Evolutionary conservation across 2,888 invertebrate species (phyloP), one percentile per base, ranked within the genome.

Genomic region (Meteorus colon): DNA sequence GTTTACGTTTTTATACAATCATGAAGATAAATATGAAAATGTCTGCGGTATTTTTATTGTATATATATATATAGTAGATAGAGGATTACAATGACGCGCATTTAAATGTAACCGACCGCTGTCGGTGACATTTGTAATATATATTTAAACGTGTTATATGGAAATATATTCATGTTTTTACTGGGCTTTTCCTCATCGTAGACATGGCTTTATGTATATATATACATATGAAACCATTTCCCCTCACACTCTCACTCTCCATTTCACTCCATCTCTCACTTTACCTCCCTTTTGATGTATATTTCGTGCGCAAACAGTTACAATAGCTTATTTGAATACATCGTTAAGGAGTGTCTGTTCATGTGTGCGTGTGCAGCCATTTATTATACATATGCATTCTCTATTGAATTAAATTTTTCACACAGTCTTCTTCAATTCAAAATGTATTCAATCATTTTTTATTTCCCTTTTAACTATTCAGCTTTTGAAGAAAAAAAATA

Each of bases 121-220:
- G 88, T 83, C 84, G 82, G 83, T 88, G 89, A 89, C 89, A 86
- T 84, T 72, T 83, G 86, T 87, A 86, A 89, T 88, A 87, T 87
- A 87, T 89, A 88, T 55, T 55, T 65, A 65, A 89, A 88, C 87
- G 86, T 89, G 88, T 88, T 88, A 87, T 88, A 88, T 89, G 89
- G 88, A 89, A 89, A 89, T 89, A 84, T 88, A 89, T 88, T 88
- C 88, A 84, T 87, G 89, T 89, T 89, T 89, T 89, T 88, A 87
- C 86, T 81, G 75, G 83, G 86, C 83, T 85, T 83, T 84, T 85
- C 83, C 81, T 81, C 83, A 80, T 80, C 74, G 55, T 69, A 19
- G 55, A 55, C 24, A 55, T 8, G 55, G n/a, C 6, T 19, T 55
- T 24, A 55, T 24, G 24, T 19, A 55, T 19, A 8, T 55, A 19